These are phyloP conservation scores for Parazoanthus atlanticus DNA, from an alignment of 92 coral and sea anemone species.

Conservation along the genomic window DNA sequence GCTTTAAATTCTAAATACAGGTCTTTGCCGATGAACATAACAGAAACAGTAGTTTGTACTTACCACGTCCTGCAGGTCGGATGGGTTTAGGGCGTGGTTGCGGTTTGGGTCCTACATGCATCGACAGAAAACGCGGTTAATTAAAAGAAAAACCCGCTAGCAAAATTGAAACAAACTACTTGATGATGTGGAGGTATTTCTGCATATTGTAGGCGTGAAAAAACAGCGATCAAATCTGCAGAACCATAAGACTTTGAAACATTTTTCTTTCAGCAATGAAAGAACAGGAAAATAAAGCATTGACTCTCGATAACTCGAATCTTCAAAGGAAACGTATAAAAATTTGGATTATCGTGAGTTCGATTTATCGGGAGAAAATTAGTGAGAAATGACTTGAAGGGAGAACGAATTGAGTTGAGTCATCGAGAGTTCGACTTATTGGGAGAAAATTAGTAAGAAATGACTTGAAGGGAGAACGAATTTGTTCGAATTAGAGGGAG, in stretches of 20 bases:
- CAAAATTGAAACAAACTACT: neutral
- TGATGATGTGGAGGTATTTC: neutral
- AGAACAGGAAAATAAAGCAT: too few relatives aligned
- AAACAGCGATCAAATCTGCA: neutral
- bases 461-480: neutral
- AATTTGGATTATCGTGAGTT: too few relatives aligned
- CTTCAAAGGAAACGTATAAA: too few relatives aligned
- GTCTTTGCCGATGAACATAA: too few relatives aligned
- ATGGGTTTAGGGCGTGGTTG: neutral
- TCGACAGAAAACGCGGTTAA: neutral
- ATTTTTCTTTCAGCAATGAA: neutral
- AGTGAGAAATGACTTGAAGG: neutral
- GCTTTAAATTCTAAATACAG: too few relatives aligned
- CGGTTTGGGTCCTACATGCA: slow-evolving; percentile 28
- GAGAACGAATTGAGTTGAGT: neutral
- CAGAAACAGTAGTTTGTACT: neutral
- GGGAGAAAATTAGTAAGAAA: too few relatives aligned
- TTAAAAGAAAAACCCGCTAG: neutral
- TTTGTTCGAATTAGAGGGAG: too few relatives aligned
- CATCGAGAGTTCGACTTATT: too few relatives aligned
- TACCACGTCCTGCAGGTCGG: slow-evolving; percentile 29
- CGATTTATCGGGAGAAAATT: too few relatives aligned
- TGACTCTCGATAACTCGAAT: too few relatives aligned
- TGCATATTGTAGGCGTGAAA: too few relatives aligned
- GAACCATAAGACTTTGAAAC: neutral